Evolutionary conservation across 2,888 invertebrate genomes (phyloP).

Genomic region (Pachymerium ferrugineum): DNA sequence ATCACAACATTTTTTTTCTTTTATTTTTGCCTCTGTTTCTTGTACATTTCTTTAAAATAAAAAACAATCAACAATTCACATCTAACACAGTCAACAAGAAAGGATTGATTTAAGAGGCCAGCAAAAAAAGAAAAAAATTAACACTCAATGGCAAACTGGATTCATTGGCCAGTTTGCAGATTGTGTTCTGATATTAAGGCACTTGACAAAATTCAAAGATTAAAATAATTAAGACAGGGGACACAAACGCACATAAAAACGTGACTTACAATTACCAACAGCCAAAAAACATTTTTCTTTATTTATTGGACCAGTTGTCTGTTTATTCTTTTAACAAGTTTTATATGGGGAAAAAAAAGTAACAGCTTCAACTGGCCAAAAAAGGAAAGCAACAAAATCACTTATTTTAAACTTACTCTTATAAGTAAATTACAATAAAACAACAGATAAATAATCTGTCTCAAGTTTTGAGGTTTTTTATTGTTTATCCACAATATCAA

Average conservation of each 20-base stretch:
- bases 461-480: too few species aligned
- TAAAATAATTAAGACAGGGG: too few species aligned
- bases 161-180: neutral
- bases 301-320: too few species aligned
- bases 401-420: neutral
- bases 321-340: too few species aligned
- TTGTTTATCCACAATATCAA: too few species aligned
- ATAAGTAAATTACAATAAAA: neutral
- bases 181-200: neutral
- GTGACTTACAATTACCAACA: neutral
- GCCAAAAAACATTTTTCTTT: neutral
- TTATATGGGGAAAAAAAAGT: neutral
- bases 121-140: neutral
- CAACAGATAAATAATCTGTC: neutral
- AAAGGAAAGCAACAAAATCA: neutral
- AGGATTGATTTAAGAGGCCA: neutral
- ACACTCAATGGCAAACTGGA: neutral
- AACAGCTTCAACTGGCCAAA: neutral
- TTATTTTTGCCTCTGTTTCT: neutral
- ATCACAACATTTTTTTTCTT: neutral
- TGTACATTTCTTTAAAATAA: neutral
- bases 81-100: conserved; percentile 13
- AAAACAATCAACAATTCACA: neutral
- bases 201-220: neutral
- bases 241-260: neutral